Conservation (phyloP, 2,113 vertebrate species). For the Grammomys dolichurus region DNA sequence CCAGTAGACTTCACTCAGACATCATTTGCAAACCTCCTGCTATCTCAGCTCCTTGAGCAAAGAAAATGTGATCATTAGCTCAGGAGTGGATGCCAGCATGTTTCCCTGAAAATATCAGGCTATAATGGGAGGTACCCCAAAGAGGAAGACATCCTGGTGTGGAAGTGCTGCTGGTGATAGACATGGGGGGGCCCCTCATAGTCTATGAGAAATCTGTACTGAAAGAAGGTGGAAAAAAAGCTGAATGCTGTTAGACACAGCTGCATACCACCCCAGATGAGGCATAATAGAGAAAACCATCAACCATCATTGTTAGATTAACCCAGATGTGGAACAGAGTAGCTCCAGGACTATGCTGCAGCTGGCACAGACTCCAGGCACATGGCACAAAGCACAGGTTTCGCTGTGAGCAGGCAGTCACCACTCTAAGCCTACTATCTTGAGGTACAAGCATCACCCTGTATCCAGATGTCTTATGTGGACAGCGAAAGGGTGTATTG, state of each 20-base stretch:
- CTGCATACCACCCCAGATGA: background rate
- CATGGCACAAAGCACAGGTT: background rate
- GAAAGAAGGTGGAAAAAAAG: background rate
- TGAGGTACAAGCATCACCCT: background rate
- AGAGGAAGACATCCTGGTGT: background rate
- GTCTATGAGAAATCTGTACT: background rate
- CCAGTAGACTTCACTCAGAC: background rate
- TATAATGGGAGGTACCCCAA: background rate
- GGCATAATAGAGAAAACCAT: background rate
- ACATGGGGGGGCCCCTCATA: background rate
- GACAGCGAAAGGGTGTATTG: background rate
- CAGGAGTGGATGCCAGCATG: background rate
- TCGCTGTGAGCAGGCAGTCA: background rate
- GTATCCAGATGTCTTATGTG: background rate
- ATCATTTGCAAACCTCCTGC: background rate
- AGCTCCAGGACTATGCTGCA: background rate
- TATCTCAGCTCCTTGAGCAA: background rate
- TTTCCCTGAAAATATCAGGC: background rate
- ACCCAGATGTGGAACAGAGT: background rate
- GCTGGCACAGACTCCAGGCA: background rate
- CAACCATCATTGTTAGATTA: background rate
- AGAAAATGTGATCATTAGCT: background rate
- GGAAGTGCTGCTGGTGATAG: background rate
- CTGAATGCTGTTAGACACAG: background rate
- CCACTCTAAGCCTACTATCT: background rate